These are phyloP conservation scores for Sorex fumeus DNA, from an alignment of 2,113 vertebrate genomes.

Conservation along the genomic window DNA sequence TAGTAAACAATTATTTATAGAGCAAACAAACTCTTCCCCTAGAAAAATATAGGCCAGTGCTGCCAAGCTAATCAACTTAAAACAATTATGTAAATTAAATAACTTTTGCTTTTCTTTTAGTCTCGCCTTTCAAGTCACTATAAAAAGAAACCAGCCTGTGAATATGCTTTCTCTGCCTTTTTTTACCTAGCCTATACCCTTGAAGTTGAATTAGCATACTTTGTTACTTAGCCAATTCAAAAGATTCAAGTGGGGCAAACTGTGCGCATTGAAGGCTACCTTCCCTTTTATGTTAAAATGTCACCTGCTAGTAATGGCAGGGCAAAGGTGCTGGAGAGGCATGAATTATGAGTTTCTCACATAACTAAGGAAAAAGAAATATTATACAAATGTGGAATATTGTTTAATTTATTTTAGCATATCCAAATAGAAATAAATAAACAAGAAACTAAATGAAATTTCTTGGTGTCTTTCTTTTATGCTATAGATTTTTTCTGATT, in stretches of 20 bases:
- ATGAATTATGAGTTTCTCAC: neutral
- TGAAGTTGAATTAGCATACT: constrained; percentile 55
- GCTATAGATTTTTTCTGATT: neutral
- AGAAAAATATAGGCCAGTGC: neutral
- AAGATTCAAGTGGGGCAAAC: constrained; percentile 9
- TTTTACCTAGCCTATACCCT: neutral
- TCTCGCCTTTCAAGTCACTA: constrained; percentile 39
- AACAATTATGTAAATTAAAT: constrained; percentile 30
- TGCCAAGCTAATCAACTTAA: constrained; percentile 49
- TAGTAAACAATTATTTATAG: constrained; percentile 70
- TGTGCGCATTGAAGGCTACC: neutral
- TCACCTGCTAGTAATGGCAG: neutral
- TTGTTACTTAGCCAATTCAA: constrained; percentile 56
- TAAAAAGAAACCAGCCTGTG: neutral
- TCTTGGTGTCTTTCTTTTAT: neutral
- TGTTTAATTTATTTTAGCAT: neutral
- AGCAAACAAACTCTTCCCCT: constrained; percentile 39
- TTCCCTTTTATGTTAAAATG: constrained; percentile 54
- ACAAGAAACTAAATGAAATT: constrained; percentile 15
- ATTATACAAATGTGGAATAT: neutral
- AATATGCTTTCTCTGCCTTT: neutral
- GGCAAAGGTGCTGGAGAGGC: neutral
- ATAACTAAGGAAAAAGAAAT: neutral
- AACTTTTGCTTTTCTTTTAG: constrained; percentile 37
- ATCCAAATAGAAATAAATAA: constrained; percentile 46